Base-by-base conservation (phyloP, 2,888 invertebrate species). In the Kuschelorhynchus macadamiae region DNA sequence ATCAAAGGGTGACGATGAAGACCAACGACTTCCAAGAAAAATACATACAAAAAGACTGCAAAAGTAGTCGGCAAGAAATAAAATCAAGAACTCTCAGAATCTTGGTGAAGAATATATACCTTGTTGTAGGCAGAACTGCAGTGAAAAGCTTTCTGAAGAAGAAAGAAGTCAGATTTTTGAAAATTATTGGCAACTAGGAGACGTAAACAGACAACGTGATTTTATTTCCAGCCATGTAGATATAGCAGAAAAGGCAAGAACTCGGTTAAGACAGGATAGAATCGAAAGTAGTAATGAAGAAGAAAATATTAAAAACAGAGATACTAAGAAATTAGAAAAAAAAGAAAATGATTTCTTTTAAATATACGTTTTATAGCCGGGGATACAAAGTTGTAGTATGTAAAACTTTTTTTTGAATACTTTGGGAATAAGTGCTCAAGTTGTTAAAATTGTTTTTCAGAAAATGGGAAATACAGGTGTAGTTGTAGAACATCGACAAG, bases 401-500 rank as follows among this genome's bases (percentile, higher is more conserved):
- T 46, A 55, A 55, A 55, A 55, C 55, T 7, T 55, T 33, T 55
- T 55, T 20, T 55, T 55, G 16, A 55, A 55, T 46, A 55, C 55
- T 7, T 17, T 49, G 46, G 16, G 17, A 46, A 41, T 64, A 21
- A 64, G 57, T 21, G 41, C 64, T 2, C 64, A 57, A 49, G 33
- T 39, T 20, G 56, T 56, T 3, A 64, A 33, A 60, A 66, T 60
- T 11, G 60, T 60, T 32, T 66, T 52, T 30, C 18, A 56, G 25
- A 62, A 67, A 56, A 62, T 56, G 25, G 32, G 50, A 16, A 20
- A 25, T 17, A 49, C 61, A 5, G 56, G 62, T 41, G 11, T 60
- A 39, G 63, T 72, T 47, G 12, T 21, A 9, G 60, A 69, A 32
- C 67, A 71, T 52, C 14, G 50, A 17, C 57, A 71, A 67, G 72